Conservation (phyloP, 2,888 invertebrate genomes). For the Siphlonurus alternatus region DNA sequence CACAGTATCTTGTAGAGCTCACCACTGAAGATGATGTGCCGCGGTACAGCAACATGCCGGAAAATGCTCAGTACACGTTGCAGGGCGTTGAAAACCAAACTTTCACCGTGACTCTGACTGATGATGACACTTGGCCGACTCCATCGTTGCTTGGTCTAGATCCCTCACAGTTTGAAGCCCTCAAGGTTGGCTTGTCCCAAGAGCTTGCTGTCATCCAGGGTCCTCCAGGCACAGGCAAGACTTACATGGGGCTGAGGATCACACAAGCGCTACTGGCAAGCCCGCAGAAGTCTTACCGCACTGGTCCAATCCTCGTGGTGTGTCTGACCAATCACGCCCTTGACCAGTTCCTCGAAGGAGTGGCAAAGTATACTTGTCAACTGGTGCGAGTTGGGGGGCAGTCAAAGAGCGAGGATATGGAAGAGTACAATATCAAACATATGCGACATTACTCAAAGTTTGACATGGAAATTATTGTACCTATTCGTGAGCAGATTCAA, state of each 20-base stretch:
- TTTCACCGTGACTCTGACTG: not conserved
- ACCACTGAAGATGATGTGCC: conserved; percentile 18
- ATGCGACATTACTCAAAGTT: not conserved
- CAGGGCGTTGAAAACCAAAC: not conserved
- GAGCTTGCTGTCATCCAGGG: conserved; percentile 28
- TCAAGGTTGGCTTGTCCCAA: conserved; percentile 21
- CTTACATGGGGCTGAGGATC: conserved; percentile 28
- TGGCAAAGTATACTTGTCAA: conserved; percentile 2
- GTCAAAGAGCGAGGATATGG: conserved; percentile 8
- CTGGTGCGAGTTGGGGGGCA: conserved; percentile 11
- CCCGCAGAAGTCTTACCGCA: not conserved
- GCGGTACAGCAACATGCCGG: conserved; percentile 19
- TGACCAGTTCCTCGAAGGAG: conserved; percentile 28
- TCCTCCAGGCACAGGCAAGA: conserved; percentile 35
- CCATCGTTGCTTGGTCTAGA: conserved; percentile 16
- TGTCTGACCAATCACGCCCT: conserved; percentile 31
- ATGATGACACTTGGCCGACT: conserved; percentile 6
- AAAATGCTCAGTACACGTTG: not conserved
- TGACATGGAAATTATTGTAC: not conserved
- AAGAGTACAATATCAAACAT: not conserved
- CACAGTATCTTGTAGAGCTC: conserved; percentile 21
- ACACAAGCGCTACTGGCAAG: conserved; percentile 24
- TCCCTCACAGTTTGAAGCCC: conserved; percentile 22
- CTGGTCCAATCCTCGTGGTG: conserved; percentile 26
- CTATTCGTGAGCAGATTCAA: not conserved